These are phyloP conservation scores for Rotaria socialis DNA, from an alignment of 2,888 invertebrate species.

Conservation along the genomic window DNA sequence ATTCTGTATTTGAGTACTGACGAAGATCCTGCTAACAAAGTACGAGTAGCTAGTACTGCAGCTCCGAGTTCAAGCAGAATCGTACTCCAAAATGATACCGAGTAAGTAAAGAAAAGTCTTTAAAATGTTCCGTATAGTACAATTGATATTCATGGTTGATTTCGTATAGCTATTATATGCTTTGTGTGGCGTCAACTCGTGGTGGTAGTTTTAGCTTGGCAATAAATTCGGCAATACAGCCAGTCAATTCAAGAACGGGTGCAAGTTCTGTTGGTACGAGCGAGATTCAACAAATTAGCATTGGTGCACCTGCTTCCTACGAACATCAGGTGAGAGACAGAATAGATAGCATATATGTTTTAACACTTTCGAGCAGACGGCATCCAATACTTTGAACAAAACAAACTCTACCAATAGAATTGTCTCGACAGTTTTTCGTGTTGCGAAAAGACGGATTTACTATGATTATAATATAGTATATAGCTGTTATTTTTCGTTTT, in stretches of 20 bases:
- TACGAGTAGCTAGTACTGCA: constrained; percentile 20
- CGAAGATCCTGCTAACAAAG: constrained; percentile 48
- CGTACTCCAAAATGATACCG: constrained; percentile 1
- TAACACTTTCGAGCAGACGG: no score
- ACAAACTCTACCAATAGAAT: no score
- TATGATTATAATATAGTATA: no score
- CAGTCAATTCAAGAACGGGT: background rate
- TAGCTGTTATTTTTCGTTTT: background rate
- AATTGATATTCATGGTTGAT: background rate
- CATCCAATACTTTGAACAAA: no score
- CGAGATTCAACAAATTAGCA: constrained; percentile 40
- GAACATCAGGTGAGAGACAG: background rate
- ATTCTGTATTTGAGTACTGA: constrained; percentile 49
- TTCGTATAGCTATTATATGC: constrained; percentile 36
- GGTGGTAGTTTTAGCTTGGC: background rate
- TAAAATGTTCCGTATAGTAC: background rate
- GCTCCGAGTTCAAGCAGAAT: background rate
- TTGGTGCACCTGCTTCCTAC: background rate
- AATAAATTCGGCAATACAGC: constrained; percentile 17
- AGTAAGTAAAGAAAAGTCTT: background rate
- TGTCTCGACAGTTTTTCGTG: no score
- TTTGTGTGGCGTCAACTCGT: background rate
- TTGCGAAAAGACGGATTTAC: no score
- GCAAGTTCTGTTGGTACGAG: background rate
- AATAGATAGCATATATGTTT: no score